Evolutionary conservation across 2,888 invertebrate species (phyloP), one percentile per base, ranked within the genome.

Genomic region (Phortica magna): DNA sequence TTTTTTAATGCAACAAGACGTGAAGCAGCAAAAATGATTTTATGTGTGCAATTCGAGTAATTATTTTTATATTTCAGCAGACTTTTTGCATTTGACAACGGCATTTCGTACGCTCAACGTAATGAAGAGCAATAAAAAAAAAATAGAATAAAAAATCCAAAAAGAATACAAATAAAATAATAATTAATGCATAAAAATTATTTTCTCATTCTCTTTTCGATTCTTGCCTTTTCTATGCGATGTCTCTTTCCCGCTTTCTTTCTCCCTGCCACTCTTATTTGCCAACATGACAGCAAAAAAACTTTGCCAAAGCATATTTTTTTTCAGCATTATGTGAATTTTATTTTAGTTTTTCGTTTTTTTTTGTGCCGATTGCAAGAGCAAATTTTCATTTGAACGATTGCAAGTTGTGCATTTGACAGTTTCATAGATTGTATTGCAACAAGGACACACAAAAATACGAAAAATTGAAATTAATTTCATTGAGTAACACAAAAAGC

Each of bases 161-260:
- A 55, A 55, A 57, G n/a, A 72, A 57, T 19, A 53, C 7, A 74
- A 67, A 74, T 76, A 80, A 80, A 65, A 22, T 17, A 77, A 77
- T 79, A 85, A 79, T 83, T 74, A 86, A 80, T 84, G 83, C 83
- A 82, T 83, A 79, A 84, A 84, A 88, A 80, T 83, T 80, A 82
- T 79, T 83, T 84, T 86, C 48, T 87, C 86, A 83, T 82, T 79
- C 87, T 81, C 79, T 82, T 84, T 88, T 82, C 74, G 77, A 61
- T 53, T 19, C 39, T 76, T 68, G 57, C 55, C 12, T 31, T 39
- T 14, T 41, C 68, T 68, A 12, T 68, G 41, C 68, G 9, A n/a
- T n/a, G 31, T 67, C 39, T 31, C 67, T 67, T 39, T 67, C 48
- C 3, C 48, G 3, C 9, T 14, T 48, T 12, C 48, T 2, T 7